phyloP scores from a whole-genome alignment of 2,888 invertebrate species.

The Beris chalybata region DNA sequence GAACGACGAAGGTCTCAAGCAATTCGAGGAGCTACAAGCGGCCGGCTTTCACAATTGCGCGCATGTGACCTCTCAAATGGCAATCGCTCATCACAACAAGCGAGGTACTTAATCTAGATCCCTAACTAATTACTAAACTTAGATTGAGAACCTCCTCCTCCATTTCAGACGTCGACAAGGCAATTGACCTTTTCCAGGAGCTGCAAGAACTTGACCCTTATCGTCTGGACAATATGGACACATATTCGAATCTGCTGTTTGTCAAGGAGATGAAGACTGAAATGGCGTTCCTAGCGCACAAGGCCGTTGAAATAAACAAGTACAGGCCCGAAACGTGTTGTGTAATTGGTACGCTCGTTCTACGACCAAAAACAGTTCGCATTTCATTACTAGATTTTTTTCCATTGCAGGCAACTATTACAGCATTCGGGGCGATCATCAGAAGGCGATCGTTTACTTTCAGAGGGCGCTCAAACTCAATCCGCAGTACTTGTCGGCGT shows the following conservation, averaged over 20 bases:
- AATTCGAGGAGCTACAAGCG: slow-evolving; percentile 74
- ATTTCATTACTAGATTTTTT: background rate
- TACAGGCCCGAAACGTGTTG: slow-evolving; percentile 97
- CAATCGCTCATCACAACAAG: slow-evolving; percentile 88
- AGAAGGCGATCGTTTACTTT: slow-evolving; percentile 97
- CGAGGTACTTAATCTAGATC: slow-evolving; percentile 63
- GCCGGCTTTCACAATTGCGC: slow-evolving; percentile 85
- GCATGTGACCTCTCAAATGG: slow-evolving; percentile 89
- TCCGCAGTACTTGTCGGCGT: slow-evolving; percentile 91
- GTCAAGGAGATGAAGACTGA: slow-evolving; percentile 91
- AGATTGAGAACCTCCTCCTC: slow-evolving; percentile 3
- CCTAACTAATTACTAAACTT: background rate
- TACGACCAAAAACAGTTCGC: background rate
- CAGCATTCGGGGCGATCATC: slow-evolving; percentile 92
- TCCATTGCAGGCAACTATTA: slow-evolving; percentile 87
- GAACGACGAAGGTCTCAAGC: slow-evolving; percentile 84
- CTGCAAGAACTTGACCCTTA: slow-evolving; percentile 88
- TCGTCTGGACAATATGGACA: slow-evolving; percentile 93
- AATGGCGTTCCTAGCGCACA: slow-evolving; percentile 90
- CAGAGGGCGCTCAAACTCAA: slow-evolving; percentile 91
- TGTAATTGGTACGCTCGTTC: slow-evolving; percentile 71
- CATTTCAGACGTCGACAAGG: slow-evolving; percentile 79
- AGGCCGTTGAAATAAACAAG: slow-evolving; percentile 91
- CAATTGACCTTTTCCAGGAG: slow-evolving; percentile 80
- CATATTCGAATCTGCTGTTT: slow-evolving; percentile 93